Evolutionary conservation across 2,888 invertebrate genomes (phyloP).

Genomic region (Stenotaenia linearis): DNA sequence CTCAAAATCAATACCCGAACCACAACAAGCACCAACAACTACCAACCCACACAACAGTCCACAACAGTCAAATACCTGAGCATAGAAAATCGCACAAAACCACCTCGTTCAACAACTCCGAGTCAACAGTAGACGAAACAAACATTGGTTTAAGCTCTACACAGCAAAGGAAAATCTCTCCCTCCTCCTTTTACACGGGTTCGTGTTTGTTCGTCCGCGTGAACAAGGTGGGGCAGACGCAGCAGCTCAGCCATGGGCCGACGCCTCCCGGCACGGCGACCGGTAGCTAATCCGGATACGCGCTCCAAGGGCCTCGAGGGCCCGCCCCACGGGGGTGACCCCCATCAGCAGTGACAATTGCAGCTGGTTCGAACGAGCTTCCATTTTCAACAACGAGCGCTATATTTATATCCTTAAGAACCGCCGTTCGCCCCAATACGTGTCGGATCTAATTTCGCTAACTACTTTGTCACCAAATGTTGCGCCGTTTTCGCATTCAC

Average conservation of each 20-base stretch:
- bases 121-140: conserved; percentile 24
- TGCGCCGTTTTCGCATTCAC: neutral
- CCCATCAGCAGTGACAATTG: neutral
- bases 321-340: neutral
- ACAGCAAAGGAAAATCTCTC: neutral
- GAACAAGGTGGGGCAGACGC: neutral
- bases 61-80: neutral
- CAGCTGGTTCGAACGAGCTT: neutral
- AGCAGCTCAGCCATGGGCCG: neutral
- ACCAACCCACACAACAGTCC: neutral
- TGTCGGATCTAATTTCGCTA: neutral
- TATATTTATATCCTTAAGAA: neutral
- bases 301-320: neutral
- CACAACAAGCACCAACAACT: neutral
- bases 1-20: neutral
- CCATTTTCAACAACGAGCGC: neutral
- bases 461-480: neutral
- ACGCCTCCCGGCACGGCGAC: neutral
- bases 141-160: conserved; percentile 27
- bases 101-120: neutral
- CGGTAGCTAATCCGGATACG: conserved; percentile 4
- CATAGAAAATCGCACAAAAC: neutral
- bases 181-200: neutral
- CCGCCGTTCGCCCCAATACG: neutral
- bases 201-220: neutral